These are phyloP conservation scores for Athrips mouffetella DNA, from an alignment of 2,888 invertebrate species.

Conservation along the genomic window DNA sequence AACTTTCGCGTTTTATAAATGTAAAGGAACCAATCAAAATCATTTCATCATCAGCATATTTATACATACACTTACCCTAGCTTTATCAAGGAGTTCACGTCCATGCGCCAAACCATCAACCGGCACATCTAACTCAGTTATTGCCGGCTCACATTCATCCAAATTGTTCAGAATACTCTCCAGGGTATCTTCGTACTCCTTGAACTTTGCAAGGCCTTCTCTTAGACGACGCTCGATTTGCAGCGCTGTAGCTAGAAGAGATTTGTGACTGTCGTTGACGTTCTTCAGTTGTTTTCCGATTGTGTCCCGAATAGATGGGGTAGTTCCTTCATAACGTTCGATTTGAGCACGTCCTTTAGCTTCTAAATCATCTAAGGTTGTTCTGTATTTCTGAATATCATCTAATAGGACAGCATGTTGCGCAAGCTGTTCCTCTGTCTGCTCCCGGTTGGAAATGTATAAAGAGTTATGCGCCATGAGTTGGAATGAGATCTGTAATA, in stretches of 20 bases:
- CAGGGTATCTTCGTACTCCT: conserved; percentile 94
- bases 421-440: conserved; percentile 93
- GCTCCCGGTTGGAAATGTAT: conserved; percentile 93
- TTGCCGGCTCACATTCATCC: conserved; percentile 87
- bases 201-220: conserved; percentile 94
- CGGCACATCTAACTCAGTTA: conserved; percentile 86
- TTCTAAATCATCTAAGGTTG: conserved; percentile 88
- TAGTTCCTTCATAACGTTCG: conserved; percentile 84
- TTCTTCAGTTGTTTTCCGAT: conserved; percentile 92
- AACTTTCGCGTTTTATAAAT: too few relatives aligned
- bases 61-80: conserved; percentile 82
- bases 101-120: conserved; percentile 86
- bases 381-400: conserved; percentile 90
- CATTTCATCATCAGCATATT: too few relatives aligned
- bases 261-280: conserved; percentile 95
- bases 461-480: conserved; percentile 97
- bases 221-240: conserved; percentile 93
- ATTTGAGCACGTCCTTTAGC: conserved; percentile 91
- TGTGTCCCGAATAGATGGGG: conserved; percentile 85
- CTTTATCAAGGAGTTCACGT: conserved; percentile 84
- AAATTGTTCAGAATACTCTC: conserved; percentile 90
- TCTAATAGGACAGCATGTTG: conserved; percentile 87
- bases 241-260: conserved; percentile 90
- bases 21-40: too few relatives aligned
- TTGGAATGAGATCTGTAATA: conserved; percentile 95